Percentiles rank a stretch among this genome's conserved stretches.
Conservation (phyloP, 1,140 invertebrate species). For the Pogonognathellus flavescens region DNA sequence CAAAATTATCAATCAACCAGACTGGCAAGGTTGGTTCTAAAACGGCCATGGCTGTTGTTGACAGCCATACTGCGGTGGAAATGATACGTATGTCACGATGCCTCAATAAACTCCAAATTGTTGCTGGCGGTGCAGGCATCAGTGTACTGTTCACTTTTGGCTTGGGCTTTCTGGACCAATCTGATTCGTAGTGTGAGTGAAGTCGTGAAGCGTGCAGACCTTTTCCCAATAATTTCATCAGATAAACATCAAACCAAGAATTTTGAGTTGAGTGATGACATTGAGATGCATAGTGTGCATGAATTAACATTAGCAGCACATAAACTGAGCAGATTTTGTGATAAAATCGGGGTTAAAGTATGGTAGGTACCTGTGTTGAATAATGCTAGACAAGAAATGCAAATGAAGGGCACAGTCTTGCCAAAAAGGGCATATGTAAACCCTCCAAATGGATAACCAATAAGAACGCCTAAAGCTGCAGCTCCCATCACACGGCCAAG, state of each 20-base stretch:
- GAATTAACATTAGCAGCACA: neutral
- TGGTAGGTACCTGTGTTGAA: constrained; percentile 69
- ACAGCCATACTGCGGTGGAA: constrained; percentile 73
- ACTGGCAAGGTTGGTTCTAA: constrained; percentile 86
- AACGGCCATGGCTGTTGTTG: constrained; percentile 84
- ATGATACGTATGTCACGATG: constrained; percentile 65
- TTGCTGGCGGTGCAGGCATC: neutral
- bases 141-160: neutral
- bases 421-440: constrained; percentile 82
- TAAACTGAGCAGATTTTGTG: neutral
- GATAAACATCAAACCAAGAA: neutral
- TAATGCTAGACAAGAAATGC: constrained; percentile 77
- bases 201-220: constrained; percentile 26
- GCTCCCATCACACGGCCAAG: constrained; percentile 86
- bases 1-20: constrained; percentile 81
- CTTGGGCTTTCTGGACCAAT: constrained; percentile 1
- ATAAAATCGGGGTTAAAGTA: neutral
- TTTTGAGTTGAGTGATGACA: neutral
- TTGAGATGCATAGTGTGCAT: neutral
- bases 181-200: neutral
- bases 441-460: constrained; percentile 85
- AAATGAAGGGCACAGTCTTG: constrained; percentile 80
- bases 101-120: constrained; percentile 56
- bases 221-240: constrained; percentile 5
- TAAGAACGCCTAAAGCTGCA: constrained; percentile 82